phyloP scores from a whole-genome alignment of 2,888 invertebrate genomes.

The Drosophila diplacantha region DNA sequence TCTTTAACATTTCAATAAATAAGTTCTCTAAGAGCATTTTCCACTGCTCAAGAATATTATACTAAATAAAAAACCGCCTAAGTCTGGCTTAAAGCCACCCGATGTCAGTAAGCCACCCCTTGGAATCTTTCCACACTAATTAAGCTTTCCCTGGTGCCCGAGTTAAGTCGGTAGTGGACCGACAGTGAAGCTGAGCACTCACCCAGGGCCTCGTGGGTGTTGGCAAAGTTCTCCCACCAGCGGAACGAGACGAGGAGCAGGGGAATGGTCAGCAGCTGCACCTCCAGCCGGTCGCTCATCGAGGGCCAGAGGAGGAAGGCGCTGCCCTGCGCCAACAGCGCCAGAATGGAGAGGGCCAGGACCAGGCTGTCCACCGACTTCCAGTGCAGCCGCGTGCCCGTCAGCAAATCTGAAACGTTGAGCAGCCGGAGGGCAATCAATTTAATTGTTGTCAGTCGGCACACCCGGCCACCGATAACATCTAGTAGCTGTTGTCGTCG shows the following conservation, averaged over 20 bases:
- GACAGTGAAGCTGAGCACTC: conserved; percentile 33
- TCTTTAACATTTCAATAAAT: background rate
- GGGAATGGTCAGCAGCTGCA: conserved; percentile 82
- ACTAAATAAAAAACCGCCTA: background rate
- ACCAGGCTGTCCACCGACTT: conserved; percentile 57
- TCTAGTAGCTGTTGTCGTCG: conserved; percentile 16
- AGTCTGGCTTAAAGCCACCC: background rate
- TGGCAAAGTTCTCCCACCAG: conserved; percentile 91
- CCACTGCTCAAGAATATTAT: background rate
- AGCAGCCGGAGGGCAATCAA: conserved; percentile 55
- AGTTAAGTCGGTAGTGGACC: conserved; percentile 9
- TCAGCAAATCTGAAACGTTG: conserved; percentile 65
- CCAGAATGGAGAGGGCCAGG: conserved; percentile 74
- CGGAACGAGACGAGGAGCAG: conserved; percentile 85
- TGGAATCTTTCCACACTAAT: background rate
- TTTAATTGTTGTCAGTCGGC: conserved; percentile 62
- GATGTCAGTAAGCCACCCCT: background rate
- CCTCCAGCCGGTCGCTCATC: conserved; percentile 78
- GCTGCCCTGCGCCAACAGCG: conserved; percentile 82
- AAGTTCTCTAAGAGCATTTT: background rate
- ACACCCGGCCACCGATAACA: conserved; percentile 52
- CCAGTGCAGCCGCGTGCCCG: conserved; percentile 63
- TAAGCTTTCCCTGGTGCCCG: conserved; percentile 4
- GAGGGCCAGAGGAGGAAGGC: conserved; percentile 85
- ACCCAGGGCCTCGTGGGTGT: conserved; percentile 73